phyloP scores from a whole-genome alignment of 2,113 vertebrate species.

The Pangasianodon hypophthalmus region DNA sequence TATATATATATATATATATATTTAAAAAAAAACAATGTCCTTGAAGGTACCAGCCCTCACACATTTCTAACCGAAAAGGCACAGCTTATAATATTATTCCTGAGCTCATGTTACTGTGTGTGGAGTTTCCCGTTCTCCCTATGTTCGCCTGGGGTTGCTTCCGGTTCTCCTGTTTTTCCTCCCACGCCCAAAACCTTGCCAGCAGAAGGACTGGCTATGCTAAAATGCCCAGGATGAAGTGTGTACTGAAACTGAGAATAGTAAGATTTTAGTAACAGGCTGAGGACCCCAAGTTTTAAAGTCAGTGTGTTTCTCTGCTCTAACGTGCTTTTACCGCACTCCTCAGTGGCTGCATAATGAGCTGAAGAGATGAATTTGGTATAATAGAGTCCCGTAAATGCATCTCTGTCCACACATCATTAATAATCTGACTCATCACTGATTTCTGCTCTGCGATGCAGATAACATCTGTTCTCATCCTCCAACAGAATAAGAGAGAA shows the following conservation, averaged over 20 bases:
- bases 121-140: background rate
- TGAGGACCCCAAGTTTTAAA: background rate
- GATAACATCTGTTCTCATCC: constrained; percentile 15
- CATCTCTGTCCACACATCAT: constrained; percentile 20
- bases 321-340: background rate
- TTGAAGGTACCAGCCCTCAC: background rate
- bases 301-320: background rate
- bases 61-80: background rate
- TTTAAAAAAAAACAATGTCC: too few species aligned
- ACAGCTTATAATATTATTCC: background rate
- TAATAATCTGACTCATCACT: constrained; percentile 17
- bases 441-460: constrained; percentile 3
- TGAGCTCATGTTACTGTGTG: background rate
- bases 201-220: background rate
- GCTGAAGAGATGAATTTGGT: background rate
- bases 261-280: background rate
- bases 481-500: background rate
- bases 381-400: background rate
- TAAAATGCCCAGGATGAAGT: background rate
- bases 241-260: background rate
- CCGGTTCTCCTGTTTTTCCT: background rate
- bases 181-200: background rate
- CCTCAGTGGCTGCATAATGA: background rate
- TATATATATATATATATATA: too few species aligned
- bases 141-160: background rate